These are phyloP conservation scores for Bombus terrestris DNA, from an alignment of 1,140 invertebrate genomes.

Conservation along the genomic window DNA sequence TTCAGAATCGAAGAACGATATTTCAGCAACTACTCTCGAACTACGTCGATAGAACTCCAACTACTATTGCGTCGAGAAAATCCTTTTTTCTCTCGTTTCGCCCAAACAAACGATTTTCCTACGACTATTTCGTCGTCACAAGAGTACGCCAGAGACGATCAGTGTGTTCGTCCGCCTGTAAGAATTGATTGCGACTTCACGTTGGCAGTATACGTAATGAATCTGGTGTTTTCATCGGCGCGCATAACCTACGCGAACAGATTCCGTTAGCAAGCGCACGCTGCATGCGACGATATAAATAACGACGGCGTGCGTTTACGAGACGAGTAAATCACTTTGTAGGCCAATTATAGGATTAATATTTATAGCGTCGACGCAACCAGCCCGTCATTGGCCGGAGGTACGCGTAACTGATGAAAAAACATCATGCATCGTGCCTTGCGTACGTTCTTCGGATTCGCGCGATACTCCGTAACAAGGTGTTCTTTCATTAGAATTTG, in stretches of 20 bases:
- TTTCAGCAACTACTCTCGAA: constrained; percentile 43
- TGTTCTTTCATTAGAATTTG: background rate
- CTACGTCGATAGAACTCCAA: background rate
- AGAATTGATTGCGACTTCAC: background rate
- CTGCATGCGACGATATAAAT: constrained; percentile 69
- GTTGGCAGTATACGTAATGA: background rate
- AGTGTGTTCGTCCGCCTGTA: background rate
- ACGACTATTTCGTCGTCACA: background rate
- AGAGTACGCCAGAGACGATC: background rate
- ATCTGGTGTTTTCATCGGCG: constrained; percentile 6
- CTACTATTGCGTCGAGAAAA: background rate
- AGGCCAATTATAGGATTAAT: constrained; percentile 79
- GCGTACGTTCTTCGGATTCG: background rate
- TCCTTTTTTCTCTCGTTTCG: background rate
- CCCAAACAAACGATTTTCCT: background rate
- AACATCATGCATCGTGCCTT: constrained; percentile 8
- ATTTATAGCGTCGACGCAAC: constrained; percentile 71
- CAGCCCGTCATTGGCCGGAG: constrained; percentile 16
- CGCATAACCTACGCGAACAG: constrained; percentile 26
- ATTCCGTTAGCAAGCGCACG: constrained; percentile 49
- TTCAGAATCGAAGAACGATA: constrained; percentile 55
- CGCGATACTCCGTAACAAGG: background rate
- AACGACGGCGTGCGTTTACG: constrained; percentile 71
- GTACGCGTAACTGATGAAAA: constrained; percentile 34
- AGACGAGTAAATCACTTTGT: constrained; percentile 75